phyloP scores from a whole-genome alignment of 2,797 vertebrate species.

The Sciaenops ocellatus region DNA sequence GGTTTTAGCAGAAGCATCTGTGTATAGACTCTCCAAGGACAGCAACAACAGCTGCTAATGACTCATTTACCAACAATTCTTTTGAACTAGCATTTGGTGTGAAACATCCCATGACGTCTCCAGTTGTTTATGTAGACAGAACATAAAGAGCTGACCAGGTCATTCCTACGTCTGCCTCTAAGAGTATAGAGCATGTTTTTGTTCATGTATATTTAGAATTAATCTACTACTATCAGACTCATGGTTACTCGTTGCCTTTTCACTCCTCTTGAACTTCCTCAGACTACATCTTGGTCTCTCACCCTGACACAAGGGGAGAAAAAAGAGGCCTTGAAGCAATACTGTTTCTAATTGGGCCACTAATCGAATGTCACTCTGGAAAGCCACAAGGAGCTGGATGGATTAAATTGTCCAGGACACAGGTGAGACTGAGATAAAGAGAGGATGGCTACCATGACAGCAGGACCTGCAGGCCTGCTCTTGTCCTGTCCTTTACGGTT shows the following conservation, averaged over 20 bases:
- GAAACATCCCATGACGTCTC: constrained; percentile 15
- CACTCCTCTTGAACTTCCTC: constrained; percentile 72
- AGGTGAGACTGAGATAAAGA: constrained; percentile 79
- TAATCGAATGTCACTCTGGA: constrained; percentile 90
- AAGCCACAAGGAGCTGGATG: constrained; percentile 81
- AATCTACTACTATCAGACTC: constrained; percentile 29
- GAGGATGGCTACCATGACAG: constrained; percentile 65
- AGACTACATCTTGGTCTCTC: constrained; percentile 74
- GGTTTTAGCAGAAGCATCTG: constrained; percentile 45
- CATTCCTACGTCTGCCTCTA: not conserved
- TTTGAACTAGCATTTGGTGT: constrained; percentile 25
- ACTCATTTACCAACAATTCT: constrained; percentile 41
- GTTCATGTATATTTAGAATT: not conserved
- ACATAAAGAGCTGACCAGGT: constrained; percentile 13
- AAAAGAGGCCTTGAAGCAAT: constrained; percentile 82
- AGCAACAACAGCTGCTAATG: constrained; percentile 36
- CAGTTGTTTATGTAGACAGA: constrained; percentile 1
- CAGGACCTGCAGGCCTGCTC: constrained; percentile 62
- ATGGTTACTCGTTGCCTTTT: constrained; percentile 21
- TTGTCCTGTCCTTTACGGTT: constrained; percentile 67
- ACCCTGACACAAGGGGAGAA: constrained; percentile 66
- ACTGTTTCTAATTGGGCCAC: constrained; percentile 88
- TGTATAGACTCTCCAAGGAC: constrained; percentile 42
- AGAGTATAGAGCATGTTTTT: constrained; percentile 13
- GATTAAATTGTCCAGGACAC: constrained; percentile 83